Evolutionary conservation across 2,113 vertebrate genomes (phyloP).

Genomic region (Noctilio leporinus): DNA sequence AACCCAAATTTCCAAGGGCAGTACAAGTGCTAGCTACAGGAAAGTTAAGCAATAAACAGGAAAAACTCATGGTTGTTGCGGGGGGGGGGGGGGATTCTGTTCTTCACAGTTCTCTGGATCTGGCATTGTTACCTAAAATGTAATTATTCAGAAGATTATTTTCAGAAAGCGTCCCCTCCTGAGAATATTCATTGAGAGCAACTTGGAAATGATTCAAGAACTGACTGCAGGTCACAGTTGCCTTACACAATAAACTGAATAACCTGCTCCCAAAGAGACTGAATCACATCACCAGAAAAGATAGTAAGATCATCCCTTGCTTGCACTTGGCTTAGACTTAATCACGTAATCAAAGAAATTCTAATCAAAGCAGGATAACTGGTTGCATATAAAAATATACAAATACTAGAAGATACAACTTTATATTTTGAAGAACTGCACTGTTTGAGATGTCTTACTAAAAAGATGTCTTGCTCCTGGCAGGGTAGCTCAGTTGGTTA

Average conservation of each 20-base stretch:
- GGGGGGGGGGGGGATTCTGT: too few relatives aligned
- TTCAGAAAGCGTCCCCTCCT: slow-evolving; percentile 49
- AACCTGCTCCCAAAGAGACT: not conserved
- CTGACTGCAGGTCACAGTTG: not conserved
- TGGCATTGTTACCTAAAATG: slow-evolving; percentile 38
- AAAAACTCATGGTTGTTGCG: not conserved
- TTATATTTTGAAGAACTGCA: slow-evolving; percentile 16
- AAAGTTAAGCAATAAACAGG: not conserved
- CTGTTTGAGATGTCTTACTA: not conserved
- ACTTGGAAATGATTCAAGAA: slow-evolving; percentile 35
- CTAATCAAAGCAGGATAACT: not conserved
- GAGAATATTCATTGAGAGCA: slow-evolving; percentile 35
- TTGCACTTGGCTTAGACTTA: not conserved
- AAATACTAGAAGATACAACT: not conserved
- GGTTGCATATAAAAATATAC: not conserved
- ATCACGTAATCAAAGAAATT: slow-evolving; percentile 11
- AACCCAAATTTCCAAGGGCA: slow-evolving; percentile 34
- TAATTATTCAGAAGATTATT: slow-evolving; percentile 53
- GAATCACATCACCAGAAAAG: not conserved
- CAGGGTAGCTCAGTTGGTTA: not conserved
- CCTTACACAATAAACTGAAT: not conserved
- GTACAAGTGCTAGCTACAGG: not conserved
- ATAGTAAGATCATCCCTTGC: not conserved
- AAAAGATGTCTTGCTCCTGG: not conserved
- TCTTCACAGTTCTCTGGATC: slow-evolving; percentile 23